Base-by-base conservation (phyloP, 2,797 vertebrate species). In the Ctenosaura bakeri region DNA sequence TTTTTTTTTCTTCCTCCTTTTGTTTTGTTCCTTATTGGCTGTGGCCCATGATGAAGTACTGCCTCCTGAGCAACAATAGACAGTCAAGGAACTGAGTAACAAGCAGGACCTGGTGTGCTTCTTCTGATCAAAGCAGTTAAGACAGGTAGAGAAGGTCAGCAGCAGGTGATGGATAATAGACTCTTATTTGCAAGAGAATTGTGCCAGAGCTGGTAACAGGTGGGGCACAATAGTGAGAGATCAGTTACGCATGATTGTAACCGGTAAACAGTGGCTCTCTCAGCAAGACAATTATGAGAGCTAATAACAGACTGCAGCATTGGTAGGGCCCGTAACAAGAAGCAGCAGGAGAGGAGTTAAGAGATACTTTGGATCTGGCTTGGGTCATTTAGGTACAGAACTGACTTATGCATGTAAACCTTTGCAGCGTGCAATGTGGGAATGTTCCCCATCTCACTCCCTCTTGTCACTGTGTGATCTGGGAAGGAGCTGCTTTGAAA, bases 31-130 rank as follows among this genome's bases (percentile, higher is more conserved):
- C 80, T 7, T 1, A 0, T 66, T 77, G 81, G 12, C 73, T 84
- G 32, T 29, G 71, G 32, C 32, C 73, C 42, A 22, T 1, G 71
- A 0, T 16, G 2, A 7, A 77, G 32, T 0, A 4, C 22, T 1
- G 16, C 1, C 1, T 24, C 18, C 24, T 54, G 54, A 50, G 71
- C 83, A 54, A 32, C n/a, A 64, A 24, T 71, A 84, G 26, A 24
- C 0, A 73, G 10, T 42, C 12, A 0, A 90, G 8, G 35, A 42
- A 13, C 4, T 66, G 7, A 14, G 0, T 82, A n/a, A n/a, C 66
- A 0, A 0, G 56, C 0, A 42, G 80, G 54, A 79, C 42, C n/a
- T 0, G 9, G 14, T 1, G 0, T 0, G 0, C 77, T 50, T 0
- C 0, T 73, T 2, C 3, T 1, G 8, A 20, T 0, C 74, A 32